Conservation (phyloP, 2,888 invertebrate genomes). For the Cataglyphis altisquamis region DNA sequence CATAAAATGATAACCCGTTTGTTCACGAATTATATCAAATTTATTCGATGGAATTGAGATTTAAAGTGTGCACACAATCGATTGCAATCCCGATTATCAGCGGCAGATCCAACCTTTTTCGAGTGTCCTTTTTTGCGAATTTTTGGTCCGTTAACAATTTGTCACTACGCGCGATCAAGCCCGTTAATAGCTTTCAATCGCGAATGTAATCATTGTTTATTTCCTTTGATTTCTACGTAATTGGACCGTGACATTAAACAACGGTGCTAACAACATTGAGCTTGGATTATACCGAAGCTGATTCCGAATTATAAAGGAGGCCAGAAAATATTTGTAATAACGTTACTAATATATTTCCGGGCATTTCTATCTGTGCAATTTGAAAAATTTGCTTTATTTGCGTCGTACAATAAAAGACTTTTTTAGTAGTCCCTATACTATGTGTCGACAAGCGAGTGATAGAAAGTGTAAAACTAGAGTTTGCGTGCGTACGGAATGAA, state of each 20-base stretch:
- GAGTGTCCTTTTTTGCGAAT: constrained; percentile 4
- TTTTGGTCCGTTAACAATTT: constrained; percentile 34
- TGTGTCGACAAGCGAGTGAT: not conserved
- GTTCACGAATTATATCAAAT: constrained; percentile 60
- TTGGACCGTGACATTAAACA: not conserved
- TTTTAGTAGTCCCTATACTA: not conserved
- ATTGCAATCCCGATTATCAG: constrained; percentile 26
- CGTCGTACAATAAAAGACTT: not conserved
- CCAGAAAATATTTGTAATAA: constrained; percentile 19
- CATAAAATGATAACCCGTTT: constrained; percentile 61
- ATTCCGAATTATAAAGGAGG: constrained; percentile 37
- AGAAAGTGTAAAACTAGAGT: constrained; percentile 17
- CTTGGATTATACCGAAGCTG: constrained; percentile 4
- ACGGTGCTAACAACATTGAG: not conserved
- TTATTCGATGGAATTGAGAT: constrained; percentile 48
- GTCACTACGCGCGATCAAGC: constrained; percentile 21
- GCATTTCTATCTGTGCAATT: not conserved
- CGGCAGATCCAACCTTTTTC: constrained; percentile 13
- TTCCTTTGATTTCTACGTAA: constrained; percentile 39
- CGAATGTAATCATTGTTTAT: constrained; percentile 31
- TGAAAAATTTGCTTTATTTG: constrained; percentile 14
- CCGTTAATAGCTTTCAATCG: constrained; percentile 38
- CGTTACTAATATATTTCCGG: not conserved
- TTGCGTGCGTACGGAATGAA: not conserved
- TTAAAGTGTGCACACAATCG: constrained; percentile 32